These are phyloP conservation scores for Drosophila sturtevanti DNA, from an alignment of 1,140 invertebrate genomes.

Conservation along the genomic window DNA sequence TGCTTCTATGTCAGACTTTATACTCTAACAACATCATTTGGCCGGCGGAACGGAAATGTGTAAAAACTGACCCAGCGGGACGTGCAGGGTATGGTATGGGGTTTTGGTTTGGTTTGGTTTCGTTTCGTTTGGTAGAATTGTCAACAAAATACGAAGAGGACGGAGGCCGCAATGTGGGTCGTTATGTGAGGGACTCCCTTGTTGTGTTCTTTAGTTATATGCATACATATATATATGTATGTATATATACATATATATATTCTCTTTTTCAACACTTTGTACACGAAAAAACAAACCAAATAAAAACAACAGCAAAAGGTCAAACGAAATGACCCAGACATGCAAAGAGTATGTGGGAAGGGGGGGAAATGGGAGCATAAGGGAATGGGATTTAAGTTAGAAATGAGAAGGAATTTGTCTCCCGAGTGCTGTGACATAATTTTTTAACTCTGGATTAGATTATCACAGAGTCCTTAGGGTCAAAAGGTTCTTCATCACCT, in stretches of 20 bases:
- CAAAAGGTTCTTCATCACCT: conserved; percentile 20
- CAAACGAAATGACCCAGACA: conserved; percentile 29
- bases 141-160: conserved; percentile 24
- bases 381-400: conserved; percentile 6
- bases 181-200: conserved; percentile 33
- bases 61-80: conserved; percentile 25
- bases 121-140: conserved; percentile 30
- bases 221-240: background rate
- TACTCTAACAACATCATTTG: conserved; percentile 1
- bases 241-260: conserved; percentile 4
- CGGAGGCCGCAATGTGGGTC: conserved; percentile 11
- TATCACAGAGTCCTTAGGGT: conserved; percentile 5
- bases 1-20: background rate
- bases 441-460: conserved; percentile 13
- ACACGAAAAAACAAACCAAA: conserved; percentile 18
- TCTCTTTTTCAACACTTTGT: conserved; percentile 37
- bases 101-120: too few species aligned
- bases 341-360: conserved; percentile 4
- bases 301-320: conserved; percentile 29
- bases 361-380: background rate
- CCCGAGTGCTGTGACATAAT: conserved; percentile 23
- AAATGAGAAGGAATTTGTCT: background rate
- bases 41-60: conserved; percentile 29
- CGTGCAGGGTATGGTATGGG: too few species aligned
- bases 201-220: conserved; percentile 7